Evolutionary conservation across 2,113 vertebrate species (phyloP).

Genomic region (Rhinopithecus roxellana): DNA sequence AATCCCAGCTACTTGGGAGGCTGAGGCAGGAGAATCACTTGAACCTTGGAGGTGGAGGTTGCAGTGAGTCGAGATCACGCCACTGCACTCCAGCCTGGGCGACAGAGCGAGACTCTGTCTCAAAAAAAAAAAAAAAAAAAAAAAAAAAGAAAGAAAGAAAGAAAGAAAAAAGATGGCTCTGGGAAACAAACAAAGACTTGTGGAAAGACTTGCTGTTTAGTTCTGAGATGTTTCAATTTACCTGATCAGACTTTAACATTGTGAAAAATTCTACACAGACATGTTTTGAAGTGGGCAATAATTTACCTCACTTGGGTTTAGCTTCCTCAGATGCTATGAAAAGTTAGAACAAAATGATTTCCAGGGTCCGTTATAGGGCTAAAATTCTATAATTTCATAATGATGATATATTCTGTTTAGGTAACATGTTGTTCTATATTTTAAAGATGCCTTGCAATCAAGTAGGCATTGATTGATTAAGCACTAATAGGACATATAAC

Average conservation of each 20-base stretch:
- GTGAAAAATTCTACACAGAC: background rate
- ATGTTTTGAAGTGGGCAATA: constrained; percentile 30
- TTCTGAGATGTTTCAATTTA: background rate
- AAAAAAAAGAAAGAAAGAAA: too few species aligned
- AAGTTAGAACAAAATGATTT: background rate
- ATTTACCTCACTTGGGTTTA: constrained; percentile 68
- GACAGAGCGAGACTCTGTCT: too few species aligned
- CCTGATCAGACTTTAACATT: background rate
- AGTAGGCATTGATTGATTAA: background rate
- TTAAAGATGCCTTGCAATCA: background rate
- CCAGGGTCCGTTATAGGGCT: background rate
- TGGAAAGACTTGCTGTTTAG: background rate
- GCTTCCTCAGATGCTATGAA: constrained; percentile 73
- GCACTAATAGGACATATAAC: background rate
- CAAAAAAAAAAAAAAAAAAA: too few species aligned
- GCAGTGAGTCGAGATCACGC: too few species aligned
- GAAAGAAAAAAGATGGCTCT: too few species aligned
- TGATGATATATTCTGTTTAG: background rate
- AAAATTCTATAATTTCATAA: background rate
- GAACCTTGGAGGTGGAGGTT: too few species aligned
- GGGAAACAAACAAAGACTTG: background rate
- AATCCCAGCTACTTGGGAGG: too few species aligned
- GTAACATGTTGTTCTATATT: background rate
- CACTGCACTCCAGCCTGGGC: too few species aligned
- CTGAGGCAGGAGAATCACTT: too few species aligned